Percentiles rank a stretch among this genome's conserved stretches.
Evolutionary conservation across 2,888 invertebrate species (phyloP).

Genomic region (Hyalella azteca): DNA sequence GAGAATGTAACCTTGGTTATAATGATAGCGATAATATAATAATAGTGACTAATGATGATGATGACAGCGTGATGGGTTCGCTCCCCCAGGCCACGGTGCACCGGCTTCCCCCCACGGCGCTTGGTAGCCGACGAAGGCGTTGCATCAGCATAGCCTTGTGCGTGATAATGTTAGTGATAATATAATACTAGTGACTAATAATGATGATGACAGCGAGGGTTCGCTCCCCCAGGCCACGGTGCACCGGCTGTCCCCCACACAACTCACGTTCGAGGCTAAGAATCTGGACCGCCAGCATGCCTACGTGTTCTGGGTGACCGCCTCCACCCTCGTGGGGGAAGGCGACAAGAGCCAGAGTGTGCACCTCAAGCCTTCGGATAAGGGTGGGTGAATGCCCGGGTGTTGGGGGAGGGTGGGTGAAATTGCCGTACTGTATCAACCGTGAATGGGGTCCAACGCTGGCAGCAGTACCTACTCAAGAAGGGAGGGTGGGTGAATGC

Average conservation of each 20-base stretch:
- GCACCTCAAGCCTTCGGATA: slow-evolving; percentile 79
- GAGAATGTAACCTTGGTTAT: too few species aligned
- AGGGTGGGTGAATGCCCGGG: slow-evolving; percentile 69
- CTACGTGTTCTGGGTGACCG: slow-evolving; percentile 94
- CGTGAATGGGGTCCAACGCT: background rate
- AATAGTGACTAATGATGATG: too few species aligned
- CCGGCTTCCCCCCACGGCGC: slow-evolving; percentile 62
- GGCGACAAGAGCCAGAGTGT: slow-evolving; percentile 89
- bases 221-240: slow-evolving; percentile 43
- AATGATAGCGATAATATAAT: too few species aligned
- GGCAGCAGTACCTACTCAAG: background rate
- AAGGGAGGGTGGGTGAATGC: background rate
- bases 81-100: slow-evolving; percentile 46
- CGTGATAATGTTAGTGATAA: too few species aligned
- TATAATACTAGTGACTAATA: too few species aligned
- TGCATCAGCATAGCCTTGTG: too few species aligned
- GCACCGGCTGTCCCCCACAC: slow-evolving; percentile 63
- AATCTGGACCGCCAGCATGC: slow-evolving; percentile 80
- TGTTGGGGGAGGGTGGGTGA: background rate
- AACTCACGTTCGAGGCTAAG: slow-evolving; percentile 86
- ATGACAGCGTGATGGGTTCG: too few species aligned
- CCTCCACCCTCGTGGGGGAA: slow-evolving; percentile 91
- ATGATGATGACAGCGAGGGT: too few species aligned
- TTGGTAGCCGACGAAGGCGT: too few species aligned
- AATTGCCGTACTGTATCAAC: background rate